A percentile compares a stretch with the other conserved stretches of the same genome.
These are phyloP conservation scores for Sitophilus oryzae DNA, from an alignment of 1,140 invertebrate species.

Conservation along the genomic window DNA sequence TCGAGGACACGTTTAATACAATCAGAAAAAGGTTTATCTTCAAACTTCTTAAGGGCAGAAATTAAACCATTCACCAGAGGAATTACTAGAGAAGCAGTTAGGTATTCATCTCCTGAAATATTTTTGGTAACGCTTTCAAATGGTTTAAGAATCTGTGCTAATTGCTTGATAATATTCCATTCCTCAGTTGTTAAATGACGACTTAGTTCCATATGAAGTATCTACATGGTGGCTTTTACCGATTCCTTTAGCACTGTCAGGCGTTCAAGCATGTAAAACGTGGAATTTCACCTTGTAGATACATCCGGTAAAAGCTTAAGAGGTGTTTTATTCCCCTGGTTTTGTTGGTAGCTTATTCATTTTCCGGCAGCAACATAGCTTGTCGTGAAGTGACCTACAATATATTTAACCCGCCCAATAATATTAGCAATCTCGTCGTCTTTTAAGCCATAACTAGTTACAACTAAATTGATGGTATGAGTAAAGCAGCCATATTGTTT, in stretches of 20 bases:
- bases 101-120: constrained; percentile 30
- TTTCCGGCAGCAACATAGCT: constrained; percentile 4
- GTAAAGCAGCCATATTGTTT: constrained; percentile 36
- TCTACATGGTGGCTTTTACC: constrained; percentile 4
- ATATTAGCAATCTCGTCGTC: background rate
- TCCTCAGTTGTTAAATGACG: constrained; percentile 17
- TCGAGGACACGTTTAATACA: background rate
- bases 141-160: constrained; percentile 26
- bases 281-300: constrained; percentile 24
- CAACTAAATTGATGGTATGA: constrained; percentile 35
- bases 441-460: constrained; percentile 12
- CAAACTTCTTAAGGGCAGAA: background rate
- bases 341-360: constrained; percentile 11
- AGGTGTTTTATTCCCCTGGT: background rate
- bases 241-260: constrained; percentile 23
- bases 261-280: constrained; percentile 20
- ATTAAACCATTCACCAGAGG: background rate
- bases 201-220: constrained; percentile 4
- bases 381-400: constrained; percentile 19
- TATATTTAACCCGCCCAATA: constrained; percentile 7
- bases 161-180: constrained; percentile 12
- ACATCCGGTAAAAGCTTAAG: constrained; percentile 19
- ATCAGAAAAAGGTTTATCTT: background rate
- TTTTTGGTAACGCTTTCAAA: constrained; percentile 30
- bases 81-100: constrained; percentile 30